These are phyloP conservation scores for Cetonia aurata DNA, from an alignment of 2,888 invertebrate species.

Conservation along the genomic window DNA sequence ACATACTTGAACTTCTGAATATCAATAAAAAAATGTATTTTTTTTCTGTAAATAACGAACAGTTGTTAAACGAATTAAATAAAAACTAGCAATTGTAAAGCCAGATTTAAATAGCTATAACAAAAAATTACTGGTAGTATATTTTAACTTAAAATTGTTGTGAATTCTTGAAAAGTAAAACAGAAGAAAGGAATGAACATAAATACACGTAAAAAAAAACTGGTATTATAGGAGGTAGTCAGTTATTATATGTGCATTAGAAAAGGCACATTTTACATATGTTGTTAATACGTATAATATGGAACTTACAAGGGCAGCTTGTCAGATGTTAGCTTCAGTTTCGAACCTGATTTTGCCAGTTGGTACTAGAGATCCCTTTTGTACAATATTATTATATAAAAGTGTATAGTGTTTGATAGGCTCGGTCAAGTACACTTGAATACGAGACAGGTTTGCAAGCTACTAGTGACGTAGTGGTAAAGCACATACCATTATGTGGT, in stretches of 20 bases:
- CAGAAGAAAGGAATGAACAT: too few relatives aligned
- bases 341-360: too few relatives aligned
- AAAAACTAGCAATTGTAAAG: conserved; percentile 35
- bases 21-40: too few relatives aligned
- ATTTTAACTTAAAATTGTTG: not conserved
- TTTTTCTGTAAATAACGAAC: conserved; percentile 20
- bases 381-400: too few relatives aligned
- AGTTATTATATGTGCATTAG: conserved; percentile 32
- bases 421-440: too few relatives aligned
- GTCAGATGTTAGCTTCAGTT: too few relatives aligned
- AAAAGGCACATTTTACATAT: conserved; percentile 27
- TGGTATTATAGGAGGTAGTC: conserved; percentile 43
- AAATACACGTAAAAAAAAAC: conserved; percentile 6
- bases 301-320: conserved; percentile 24
- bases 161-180: conserved; percentile 6
- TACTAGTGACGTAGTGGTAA: too few relatives aligned
- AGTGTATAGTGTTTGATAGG: too few relatives aligned
- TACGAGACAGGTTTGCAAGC: too few relatives aligned
- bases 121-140: too few relatives aligned
- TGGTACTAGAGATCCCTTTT: too few relatives aligned
- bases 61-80: conserved; percentile 33
- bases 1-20: conserved; percentile 25
- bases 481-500: too few relatives aligned
- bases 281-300: not conserved
- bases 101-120: not conserved